Percentiles rank a stretch among this genome's conserved stretches.
Conservation (phyloP, 2,797 vertebrate genomes). For the Crenuchus spilurus region DNA sequence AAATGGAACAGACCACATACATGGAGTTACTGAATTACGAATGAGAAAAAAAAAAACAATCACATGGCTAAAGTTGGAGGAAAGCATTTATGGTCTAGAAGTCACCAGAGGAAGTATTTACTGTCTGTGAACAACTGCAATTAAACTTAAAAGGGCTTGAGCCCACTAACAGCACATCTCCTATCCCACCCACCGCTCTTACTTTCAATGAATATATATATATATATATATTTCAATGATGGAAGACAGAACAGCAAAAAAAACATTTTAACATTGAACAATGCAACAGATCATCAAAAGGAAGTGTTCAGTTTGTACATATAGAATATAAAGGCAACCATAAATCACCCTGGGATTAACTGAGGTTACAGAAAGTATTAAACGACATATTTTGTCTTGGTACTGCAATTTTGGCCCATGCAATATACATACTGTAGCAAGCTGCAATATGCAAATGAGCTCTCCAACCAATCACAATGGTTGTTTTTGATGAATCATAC, state of each 20-base stretch:
- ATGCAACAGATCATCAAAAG: not conserved
- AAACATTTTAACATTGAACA: not conserved
- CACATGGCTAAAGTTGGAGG: slow-evolving; percentile 25
- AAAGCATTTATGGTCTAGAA: slow-evolving; percentile 57
- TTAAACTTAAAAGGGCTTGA: slow-evolving; percentile 63
- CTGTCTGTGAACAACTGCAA: slow-evolving; percentile 63
- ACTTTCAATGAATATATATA: slow-evolving; percentile 24
- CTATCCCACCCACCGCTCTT: slow-evolving; percentile 22
- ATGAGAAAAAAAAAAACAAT: slow-evolving; percentile 22
- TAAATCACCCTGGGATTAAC: too few species aligned
- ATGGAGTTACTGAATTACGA: slow-evolving; percentile 37
- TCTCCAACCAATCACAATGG: too few species aligned
- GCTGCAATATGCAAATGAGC: too few species aligned
- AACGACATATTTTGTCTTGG: too few species aligned
- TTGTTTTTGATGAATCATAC: too few species aligned
- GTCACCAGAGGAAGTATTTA: slow-evolving; percentile 61
- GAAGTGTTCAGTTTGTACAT: not conserved
- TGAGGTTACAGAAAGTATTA: too few species aligned
- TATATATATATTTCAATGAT: too few species aligned
- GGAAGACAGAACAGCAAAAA: not conserved
- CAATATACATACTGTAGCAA: too few species aligned
- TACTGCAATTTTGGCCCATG: too few species aligned
- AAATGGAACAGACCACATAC: slow-evolving; percentile 34
- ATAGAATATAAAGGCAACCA: too few species aligned
- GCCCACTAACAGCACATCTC: slow-evolving; percentile 34